A percentile compares a stretch with the other conserved stretches of the same genome.
Evolutionary conservation across 2,797 vertebrate species (phyloP).

Genomic region (Alouatta caraya): DNA sequence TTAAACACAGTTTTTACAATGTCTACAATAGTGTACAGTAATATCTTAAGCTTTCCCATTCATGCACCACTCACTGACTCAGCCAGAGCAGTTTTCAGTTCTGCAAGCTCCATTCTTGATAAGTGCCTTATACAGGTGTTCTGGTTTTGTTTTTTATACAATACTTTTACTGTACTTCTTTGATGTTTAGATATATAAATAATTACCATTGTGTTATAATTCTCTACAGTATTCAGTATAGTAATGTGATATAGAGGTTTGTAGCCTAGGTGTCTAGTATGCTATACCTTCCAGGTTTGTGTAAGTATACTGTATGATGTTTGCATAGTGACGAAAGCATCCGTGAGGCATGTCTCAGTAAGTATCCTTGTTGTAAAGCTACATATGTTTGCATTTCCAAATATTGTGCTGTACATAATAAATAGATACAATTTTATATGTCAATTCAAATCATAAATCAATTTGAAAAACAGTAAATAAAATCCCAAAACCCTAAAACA

Average conservation of each 20-base stretch:
- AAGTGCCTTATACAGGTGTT: background rate
- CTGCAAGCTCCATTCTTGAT: background rate
- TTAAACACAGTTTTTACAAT: background rate
- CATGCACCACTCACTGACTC: background rate
- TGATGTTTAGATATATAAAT: background rate
- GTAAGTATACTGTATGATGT: background rate
- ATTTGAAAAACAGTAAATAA: background rate
- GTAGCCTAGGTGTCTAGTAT: background rate
- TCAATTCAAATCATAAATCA: background rate
- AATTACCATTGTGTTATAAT: background rate
- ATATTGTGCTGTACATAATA: background rate
- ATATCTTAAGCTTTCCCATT: background rate
- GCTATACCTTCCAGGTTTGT: background rate
- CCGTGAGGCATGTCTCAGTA: background rate
- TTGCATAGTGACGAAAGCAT: background rate
- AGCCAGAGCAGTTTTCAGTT: background rate
- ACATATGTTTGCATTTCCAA: background rate
- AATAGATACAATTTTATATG: background rate
- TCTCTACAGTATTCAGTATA: background rate
- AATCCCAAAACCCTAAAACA: background rate
- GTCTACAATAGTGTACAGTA: background rate
- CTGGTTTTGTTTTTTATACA: background rate
- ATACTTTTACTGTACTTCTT: background rate
- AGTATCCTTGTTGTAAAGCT: background rate
- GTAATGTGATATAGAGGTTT: background rate